phyloP scores from a whole-genome alignment of 2,888 invertebrate genomes.

The Andrena dorsata region DNA sequence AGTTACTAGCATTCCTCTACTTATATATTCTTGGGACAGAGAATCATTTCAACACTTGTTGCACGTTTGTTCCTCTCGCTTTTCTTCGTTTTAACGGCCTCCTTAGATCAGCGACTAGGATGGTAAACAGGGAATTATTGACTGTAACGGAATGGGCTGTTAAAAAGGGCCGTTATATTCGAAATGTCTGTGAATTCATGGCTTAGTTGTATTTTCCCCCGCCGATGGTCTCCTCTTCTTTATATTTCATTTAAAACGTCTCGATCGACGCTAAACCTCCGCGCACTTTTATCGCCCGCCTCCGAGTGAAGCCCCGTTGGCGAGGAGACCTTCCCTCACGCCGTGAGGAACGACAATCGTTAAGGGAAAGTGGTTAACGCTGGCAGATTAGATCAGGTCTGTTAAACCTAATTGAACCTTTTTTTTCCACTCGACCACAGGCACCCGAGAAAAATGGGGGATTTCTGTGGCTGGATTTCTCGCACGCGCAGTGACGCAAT shows the following conservation, averaged over 20 bases:
- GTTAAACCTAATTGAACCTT: constrained; percentile 56
- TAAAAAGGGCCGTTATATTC: neutral
- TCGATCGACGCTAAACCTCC: constrained; percentile 1
- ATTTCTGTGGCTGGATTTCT: neutral
- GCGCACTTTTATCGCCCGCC: constrained; percentile 1
- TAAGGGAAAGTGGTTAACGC: constrained; percentile 11
- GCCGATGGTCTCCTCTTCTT: neutral
- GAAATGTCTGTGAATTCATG: neutral
- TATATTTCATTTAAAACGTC: constrained; percentile 17
- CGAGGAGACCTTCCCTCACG: neutral
- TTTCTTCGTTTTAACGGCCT: neutral
- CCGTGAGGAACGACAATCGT: constrained; percentile 28
- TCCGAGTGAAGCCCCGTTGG: neutral
- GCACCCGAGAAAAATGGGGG: neutral
- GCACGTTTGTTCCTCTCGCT: neutral
- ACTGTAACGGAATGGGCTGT: neutral
- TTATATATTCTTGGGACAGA: neutral
- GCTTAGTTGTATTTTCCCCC: neutral
- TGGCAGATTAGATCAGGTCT: constrained; percentile 35
- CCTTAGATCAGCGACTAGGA: neutral
- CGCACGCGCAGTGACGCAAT: neutral
- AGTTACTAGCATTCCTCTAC: neutral
- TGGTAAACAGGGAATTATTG: neutral
- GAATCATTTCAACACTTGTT: constrained; percentile 4
- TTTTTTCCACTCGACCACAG: neutral